Percentiles rank a stretch among this genome's conserved stretches.
phyloP scores from a whole-genome alignment of 1,140 invertebrate genomes.

The Brachionus koreanus region DNA sequence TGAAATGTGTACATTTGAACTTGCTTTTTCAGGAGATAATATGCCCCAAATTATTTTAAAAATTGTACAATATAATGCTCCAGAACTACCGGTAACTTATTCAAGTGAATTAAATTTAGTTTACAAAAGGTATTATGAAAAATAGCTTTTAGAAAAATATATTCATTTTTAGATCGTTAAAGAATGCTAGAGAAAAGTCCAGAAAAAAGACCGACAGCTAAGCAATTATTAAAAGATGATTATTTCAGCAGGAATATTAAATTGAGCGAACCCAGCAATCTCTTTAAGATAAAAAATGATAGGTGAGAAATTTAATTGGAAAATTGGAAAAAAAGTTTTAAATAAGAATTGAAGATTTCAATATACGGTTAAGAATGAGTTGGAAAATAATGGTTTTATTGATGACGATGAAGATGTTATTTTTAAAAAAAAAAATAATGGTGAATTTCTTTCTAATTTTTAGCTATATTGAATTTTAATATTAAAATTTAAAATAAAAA shows the following conservation, averaged over 20 bases:
- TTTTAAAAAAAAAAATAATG: background rate
- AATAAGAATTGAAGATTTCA: no score
- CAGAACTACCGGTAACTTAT: background rate
- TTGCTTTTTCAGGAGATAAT: slow-evolving; percentile 55
- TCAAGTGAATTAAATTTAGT: background rate
- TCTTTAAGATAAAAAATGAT: background rate
- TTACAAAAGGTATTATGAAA: background rate
- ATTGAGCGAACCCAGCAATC: background rate
- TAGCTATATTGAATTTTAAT: no score
- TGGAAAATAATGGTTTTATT: background rate
- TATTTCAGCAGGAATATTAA: background rate
- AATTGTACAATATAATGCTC: slow-evolving; percentile 46
- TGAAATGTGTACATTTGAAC: slow-evolving; percentile 54
- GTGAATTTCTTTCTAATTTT: background rate
- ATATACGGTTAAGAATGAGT: no score
- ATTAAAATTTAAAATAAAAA: no score
- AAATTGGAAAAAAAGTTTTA: background rate
- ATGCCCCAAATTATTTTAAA: slow-evolving; percentile 58
- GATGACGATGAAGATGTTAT: background rate
- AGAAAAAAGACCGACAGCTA: slow-evolving; percentile 52
- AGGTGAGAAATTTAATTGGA: background rate
- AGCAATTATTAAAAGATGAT: slow-evolving; percentile 51
- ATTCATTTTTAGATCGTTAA: slow-evolving; percentile 41
- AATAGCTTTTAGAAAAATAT: no score
- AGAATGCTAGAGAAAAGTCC: slow-evolving; percentile 55